Percentiles rank a stretch among this genome's conserved stretches.
Evolutionary conservation across 2,113 vertebrate genomes (phyloP).

Genomic region (Scytalopus superciliaris): DNA sequence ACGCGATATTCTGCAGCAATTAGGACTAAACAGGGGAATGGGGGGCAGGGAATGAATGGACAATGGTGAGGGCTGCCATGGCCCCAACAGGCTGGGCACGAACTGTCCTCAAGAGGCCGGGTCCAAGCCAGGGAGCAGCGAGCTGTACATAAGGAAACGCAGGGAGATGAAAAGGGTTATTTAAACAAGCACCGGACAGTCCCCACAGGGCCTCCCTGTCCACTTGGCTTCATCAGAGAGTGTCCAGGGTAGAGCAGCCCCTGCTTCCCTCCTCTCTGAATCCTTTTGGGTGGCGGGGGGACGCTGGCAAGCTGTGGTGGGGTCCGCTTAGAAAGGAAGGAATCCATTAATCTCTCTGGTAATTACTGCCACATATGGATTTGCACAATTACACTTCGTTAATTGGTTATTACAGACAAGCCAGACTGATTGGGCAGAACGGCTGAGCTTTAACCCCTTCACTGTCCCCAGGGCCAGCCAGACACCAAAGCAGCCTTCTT

Average conservation of each 20-base stretch:
- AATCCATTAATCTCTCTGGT: constrained; percentile 65
- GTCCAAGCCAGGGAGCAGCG: not conserved
- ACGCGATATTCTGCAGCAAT: constrained; percentile 26
- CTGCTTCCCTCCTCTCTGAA: not conserved
- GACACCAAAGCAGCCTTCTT: not conserved
- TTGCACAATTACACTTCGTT: constrained; percentile 64
- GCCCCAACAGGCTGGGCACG: not conserved
- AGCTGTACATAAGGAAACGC: not conserved
- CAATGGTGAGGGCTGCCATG: not conserved
- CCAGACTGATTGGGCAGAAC: constrained; percentile 34
- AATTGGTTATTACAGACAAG: constrained; percentile 61
- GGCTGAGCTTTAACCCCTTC: constrained; percentile 36
- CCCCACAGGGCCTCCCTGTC: not conserved
- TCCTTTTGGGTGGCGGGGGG: constrained; percentile 9
- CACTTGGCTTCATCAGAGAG: not conserved
- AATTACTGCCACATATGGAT: constrained; percentile 65
- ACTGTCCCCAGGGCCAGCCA: not conserved
- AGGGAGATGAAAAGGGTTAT: constrained; percentile 42
- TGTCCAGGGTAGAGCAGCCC: not conserved
- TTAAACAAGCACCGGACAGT: constrained; percentile 30
- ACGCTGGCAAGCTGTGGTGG: not conserved
- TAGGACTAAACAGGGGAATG: constrained; percentile 32
- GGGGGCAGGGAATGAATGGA: constrained; percentile 49
- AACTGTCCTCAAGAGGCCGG: constrained; percentile 4
- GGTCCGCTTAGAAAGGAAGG: constrained; percentile 28